Evolutionary conservation across 2,888 invertebrate species (phyloP), one percentile per base, ranked within the genome.

Genomic region (Parelbella ahira): DNA sequence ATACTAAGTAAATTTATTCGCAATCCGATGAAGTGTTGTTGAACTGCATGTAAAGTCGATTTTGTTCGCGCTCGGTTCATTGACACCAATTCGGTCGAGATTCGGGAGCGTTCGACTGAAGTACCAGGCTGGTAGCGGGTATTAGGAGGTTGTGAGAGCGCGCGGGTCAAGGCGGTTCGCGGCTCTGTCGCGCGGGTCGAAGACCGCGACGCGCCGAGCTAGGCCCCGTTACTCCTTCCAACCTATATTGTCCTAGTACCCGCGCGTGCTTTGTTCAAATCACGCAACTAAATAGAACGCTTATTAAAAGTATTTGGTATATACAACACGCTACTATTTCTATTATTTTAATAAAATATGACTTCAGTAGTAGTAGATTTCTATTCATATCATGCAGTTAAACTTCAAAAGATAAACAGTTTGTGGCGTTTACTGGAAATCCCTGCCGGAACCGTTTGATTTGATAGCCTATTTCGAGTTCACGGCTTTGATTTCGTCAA

Each of bases 141-240:
- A 56, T 61, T 63, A 66, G 73, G 73, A 72, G 71, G 68, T 61
- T 63, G 53, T 60, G 60, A 62, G 60, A 69, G 73, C 69, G 73
- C 71, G 68, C 68, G 69, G 76, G 81, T 79, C 81, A 76, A 77
- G 76, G 73, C 68, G 68, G 70, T 71, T 63, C 65, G 65, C 60
- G 58, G 29, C 33, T 21, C 32, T 33, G 41, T 41, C 33, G 58
- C 61, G 61, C 63, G 64, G 73, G 76, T 79, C 78, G 73, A 74
- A 63, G 76, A 80, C 75, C 80, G 68, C 69, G 52, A 55, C 59
- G 62, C 63, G 57, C 58, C 63, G 54, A 52, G 50, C 64, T 71
- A 70, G 66, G 68, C 76, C 63, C 77, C 75, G 75, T 76, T 76
- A 75, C 68, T 70, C 61, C 61, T 68, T 54, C 59, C 59, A 56